These are phyloP conservation scores for Patella vulgata DNA, from an alignment of 1,140 invertebrate genomes.

Conservation along the genomic window DNA sequence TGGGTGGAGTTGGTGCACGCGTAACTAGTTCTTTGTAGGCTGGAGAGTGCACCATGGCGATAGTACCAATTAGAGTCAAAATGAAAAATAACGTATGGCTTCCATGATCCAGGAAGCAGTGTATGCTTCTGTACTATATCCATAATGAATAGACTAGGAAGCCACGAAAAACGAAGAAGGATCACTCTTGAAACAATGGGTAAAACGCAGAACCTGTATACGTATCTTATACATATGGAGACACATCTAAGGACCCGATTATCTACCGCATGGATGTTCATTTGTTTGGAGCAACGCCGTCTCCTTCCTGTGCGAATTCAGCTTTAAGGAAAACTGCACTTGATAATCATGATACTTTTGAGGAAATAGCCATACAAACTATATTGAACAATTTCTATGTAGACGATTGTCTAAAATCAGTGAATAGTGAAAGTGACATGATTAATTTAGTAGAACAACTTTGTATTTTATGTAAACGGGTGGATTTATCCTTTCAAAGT, in stretches of 20 bases:
- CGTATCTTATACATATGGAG: constrained; percentile 8
- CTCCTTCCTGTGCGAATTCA: constrained; percentile 27
- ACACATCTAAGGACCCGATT: constrained; percentile 10
- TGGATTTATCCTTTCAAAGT: constrained; percentile 24
- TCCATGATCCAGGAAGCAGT: not conserved
- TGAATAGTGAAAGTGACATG: constrained; percentile 5
- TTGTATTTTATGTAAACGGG: not conserved
- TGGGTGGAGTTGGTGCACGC: too few relatives aligned
- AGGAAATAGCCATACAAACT: constrained; percentile 5
- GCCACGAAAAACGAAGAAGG: not conserved
- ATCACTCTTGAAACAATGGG: constrained; percentile 4
- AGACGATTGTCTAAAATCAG: constrained; percentile 25
- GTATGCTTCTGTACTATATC: not conserved
- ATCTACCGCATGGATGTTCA: constrained; percentile 33
- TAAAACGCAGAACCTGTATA: not conserved
- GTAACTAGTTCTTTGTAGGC: not conserved
- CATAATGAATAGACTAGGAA: not conserved
- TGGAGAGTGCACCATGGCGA: not conserved
- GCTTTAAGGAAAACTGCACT: constrained; percentile 26
- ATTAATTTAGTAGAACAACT: constrained; percentile 12
- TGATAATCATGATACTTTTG: constrained; percentile 1
- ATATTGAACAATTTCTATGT: constrained; percentile 31
- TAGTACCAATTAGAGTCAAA: not conserved
- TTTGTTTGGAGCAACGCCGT: constrained; percentile 32
- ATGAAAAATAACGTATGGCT: not conserved